Evolutionary conservation across 2,888 invertebrate genomes (phyloP).

Genomic region (Cryptocephalus primarius): DNA sequence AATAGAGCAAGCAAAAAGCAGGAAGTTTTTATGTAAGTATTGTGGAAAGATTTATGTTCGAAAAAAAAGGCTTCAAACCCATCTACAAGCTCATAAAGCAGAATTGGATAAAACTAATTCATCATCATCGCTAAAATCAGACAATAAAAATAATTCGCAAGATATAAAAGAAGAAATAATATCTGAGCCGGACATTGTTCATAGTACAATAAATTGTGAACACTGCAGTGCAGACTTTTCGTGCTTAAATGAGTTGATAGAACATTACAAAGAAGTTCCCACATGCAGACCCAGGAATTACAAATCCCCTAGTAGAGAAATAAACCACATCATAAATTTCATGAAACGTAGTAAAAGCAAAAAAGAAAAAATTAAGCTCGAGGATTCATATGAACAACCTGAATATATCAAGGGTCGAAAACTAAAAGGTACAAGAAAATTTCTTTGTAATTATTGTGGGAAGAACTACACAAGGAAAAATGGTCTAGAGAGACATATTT

Average conservation of each 20-base stretch:
- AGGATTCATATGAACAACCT: constrained; percentile 6
- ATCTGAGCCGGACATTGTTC: constrained; percentile 8
- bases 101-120: too few species aligned
- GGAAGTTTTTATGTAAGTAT: too few species aligned
- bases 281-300: constrained; percentile 8
- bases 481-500: constrained; percentile 14
- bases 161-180: constrained; percentile 10
- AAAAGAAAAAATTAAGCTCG: constrained; percentile 2
- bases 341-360: constrained; percentile 6
- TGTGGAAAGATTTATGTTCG: too few species aligned
- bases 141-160: too few species aligned
- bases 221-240: constrained; percentile 11
- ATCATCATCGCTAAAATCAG: too few species aligned
- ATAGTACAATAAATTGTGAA: constrained; percentile 6
- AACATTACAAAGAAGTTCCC: constrained; percentile 10
- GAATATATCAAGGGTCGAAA: constrained; percentile 11
- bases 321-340: constrained; percentile 10
- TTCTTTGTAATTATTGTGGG: constrained; percentile 13
- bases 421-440: constrained; percentile 13
- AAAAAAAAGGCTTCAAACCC: too few species aligned
- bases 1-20: too few species aligned
- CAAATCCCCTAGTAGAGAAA: constrained; percentile 1
- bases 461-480: constrained; percentile 16
- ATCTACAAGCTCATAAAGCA: too few species aligned
- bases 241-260: constrained; percentile 3